Evolutionary conservation across 2,888 invertebrate species (phyloP).

Genomic region (Timandra comae): DNA sequence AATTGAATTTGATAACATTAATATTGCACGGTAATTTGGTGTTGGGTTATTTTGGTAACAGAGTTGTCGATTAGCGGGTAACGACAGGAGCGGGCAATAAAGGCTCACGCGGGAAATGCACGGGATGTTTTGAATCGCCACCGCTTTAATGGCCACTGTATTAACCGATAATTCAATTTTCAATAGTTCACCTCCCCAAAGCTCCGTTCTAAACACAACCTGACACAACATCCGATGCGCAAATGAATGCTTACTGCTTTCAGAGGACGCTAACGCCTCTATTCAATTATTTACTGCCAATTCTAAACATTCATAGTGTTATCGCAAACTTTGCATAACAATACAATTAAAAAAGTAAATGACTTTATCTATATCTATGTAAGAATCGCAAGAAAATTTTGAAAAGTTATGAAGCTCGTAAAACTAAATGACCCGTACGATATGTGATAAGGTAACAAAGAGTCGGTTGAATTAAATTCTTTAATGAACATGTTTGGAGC

Average conservation of each 20-base stretch:
- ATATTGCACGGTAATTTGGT: constrained; percentile 31
- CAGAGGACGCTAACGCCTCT: too few relatives aligned
- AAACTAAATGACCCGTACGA: constrained; percentile 22
- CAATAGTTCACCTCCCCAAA: constrained; percentile 32
- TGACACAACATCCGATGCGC: constrained; percentile 31
- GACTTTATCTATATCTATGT: constrained; percentile 3
- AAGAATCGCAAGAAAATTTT: constrained; percentile 15
- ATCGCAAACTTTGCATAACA: constrained; percentile 1
- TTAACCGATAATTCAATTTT: constrained; percentile 69
- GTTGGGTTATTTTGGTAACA: constrained; percentile 67
- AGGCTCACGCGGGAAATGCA: constrained; percentile 52
- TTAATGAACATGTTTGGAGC: constrained; percentile 15
- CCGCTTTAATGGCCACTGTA: constrained; percentile 64
- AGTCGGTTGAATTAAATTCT: constrained; percentile 10
- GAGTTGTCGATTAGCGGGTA: constrained; percentile 70
- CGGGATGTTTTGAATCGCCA: constrained; percentile 75
- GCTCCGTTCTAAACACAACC: constrained; percentile 36
- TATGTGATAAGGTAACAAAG: constrained; percentile 12
- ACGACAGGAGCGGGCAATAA: constrained; percentile 61
- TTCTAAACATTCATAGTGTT: neutral
- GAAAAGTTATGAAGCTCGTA: constrained; percentile 19
- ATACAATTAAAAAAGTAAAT: constrained; percentile 4
- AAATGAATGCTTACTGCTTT: constrained; percentile 11
- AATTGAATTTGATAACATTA: constrained; percentile 21
- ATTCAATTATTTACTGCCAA: too few relatives aligned